Conservation (phyloP, 2,888 invertebrate species). For the Lysandra coridon region DNA sequence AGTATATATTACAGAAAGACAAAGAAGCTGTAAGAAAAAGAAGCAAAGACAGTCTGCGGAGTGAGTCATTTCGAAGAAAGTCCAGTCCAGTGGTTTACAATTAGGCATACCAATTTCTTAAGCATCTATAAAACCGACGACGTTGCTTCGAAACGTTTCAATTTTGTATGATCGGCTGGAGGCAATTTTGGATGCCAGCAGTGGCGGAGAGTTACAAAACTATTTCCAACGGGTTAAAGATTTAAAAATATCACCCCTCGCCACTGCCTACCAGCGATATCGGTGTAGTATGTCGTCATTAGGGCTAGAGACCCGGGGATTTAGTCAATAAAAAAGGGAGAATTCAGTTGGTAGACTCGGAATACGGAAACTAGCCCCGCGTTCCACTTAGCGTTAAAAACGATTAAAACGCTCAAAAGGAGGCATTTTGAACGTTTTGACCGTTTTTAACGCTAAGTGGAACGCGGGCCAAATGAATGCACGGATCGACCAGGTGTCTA, state of each 20-base stretch:
- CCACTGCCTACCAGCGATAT: not conserved
- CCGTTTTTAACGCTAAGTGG: too few relatives aligned
- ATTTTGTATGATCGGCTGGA: not conserved
- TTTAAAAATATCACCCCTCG: not conserved
- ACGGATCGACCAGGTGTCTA: not conserved
- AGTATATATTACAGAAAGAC: constrained; percentile 9
- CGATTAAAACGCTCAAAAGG: too few relatives aligned
- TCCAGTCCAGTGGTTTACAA: not conserved
- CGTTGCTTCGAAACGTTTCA: constrained; percentile 15
- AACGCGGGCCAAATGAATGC: not conserved
- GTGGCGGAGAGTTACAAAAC: not conserved
- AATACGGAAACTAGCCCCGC: constrained; percentile 47
- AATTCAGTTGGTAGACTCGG: constrained; percentile 41
- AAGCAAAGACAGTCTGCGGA: not conserved
- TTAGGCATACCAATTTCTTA: not conserved
- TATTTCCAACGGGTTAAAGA: not conserved
- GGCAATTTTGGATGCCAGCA: not conserved
- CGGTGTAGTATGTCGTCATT: not conserved
- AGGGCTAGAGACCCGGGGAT: not conserved
- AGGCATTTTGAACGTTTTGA: too few relatives aligned
- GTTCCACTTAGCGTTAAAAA: too few relatives aligned
- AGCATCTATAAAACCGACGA: not conserved
- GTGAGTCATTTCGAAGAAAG: not conserved
- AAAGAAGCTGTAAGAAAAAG: not conserved
- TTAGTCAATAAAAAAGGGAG: not conserved